Base-by-base conservation (phyloP, 2,797 vertebrate species). In the Arrhamphus sclerolepis region DNA sequence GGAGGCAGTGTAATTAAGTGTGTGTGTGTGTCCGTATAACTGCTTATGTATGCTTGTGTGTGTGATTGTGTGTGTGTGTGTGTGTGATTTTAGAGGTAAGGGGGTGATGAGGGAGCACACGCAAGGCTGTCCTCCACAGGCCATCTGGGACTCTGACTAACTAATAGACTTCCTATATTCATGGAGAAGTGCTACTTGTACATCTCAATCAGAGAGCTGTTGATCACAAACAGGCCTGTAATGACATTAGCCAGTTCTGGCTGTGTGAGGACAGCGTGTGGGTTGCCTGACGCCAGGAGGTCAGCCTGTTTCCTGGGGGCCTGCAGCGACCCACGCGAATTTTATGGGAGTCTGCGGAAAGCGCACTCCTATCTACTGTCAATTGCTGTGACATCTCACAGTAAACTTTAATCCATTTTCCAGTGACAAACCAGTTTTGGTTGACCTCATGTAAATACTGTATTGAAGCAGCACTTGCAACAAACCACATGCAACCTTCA, bases 141-240 rank as follows among this genome's bases (percentile, higher is more conserved):
- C 92, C 92, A 93, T 93, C 92, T 93, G 92, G 87, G 86, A 80
- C 82, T 81, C 84, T 73, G 85, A 81, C 84, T 82, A 80, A 88
- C 87, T 92, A 92, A 92, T 92, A 91, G 90, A 90, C 89, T 83
- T 91, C 87, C 90, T 89, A 86, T 89, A 91, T 89, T 91, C 89
- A 90, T 89, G 42, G 79, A 77, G 73, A 80, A 77, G 75, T 50
- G 22, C 78, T 72, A 60, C 80, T 87, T 84, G 80, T 68, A 70
- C 79, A 56, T 90, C 83, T 89, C 86, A 72, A 83, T 90, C 89
- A 88, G 74, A 82, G 89, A 88, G 87, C 83, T 68, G 89, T 77
- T 87, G 83, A 86, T 85, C 82, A 77, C 89, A 88, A 89, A 84
- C 84, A 84, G 75, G 78, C 80, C 80, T n/a, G 40, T 92, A 92